These are phyloP conservation scores for Coturnix japonica DNA, from an alignment of 2,113 vertebrate species.

Conservation along the genomic window DNA sequence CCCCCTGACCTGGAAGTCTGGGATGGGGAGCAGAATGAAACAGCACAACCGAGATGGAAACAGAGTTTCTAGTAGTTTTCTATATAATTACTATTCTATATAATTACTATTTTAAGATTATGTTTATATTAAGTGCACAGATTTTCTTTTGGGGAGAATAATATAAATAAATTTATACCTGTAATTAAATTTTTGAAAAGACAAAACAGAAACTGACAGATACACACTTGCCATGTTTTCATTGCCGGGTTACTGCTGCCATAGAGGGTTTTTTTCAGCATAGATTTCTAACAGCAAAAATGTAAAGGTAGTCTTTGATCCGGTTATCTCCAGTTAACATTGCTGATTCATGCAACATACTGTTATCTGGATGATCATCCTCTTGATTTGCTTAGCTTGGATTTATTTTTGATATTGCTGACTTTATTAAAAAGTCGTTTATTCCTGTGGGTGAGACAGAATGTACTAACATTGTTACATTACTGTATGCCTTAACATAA, in stretches of 20 bases:
- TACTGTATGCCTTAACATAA: not conserved
- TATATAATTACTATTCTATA: too few species aligned
- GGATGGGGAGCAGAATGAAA: too few species aligned
- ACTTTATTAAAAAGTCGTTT: not conserved
- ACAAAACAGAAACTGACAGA: not conserved
- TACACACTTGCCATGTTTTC: not conserved
- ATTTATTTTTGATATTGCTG: slow-evolving; percentile 8
- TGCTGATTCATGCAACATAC: not conserved
- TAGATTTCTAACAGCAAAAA: slow-evolving; percentile 20
- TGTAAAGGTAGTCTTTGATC: not conserved
- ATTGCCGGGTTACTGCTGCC: not conserved
- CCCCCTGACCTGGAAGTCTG: too few species aligned
- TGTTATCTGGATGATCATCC: not conserved
- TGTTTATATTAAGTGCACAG: not conserved
- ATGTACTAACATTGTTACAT: not conserved
- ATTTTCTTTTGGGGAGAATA: not conserved
- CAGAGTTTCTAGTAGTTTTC: too few species aligned
- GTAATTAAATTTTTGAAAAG: not conserved
- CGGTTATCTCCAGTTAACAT: not conserved
- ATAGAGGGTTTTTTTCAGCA: not conserved
- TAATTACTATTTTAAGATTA: not conserved
- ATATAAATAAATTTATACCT: not conserved
- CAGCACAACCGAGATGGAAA: too few species aligned
- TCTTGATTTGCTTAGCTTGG: not conserved
- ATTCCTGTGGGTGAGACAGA: not conserved